Base-by-base conservation (phyloP, 2,888 invertebrate genomes). In the Diarsia dahlii region DNA sequence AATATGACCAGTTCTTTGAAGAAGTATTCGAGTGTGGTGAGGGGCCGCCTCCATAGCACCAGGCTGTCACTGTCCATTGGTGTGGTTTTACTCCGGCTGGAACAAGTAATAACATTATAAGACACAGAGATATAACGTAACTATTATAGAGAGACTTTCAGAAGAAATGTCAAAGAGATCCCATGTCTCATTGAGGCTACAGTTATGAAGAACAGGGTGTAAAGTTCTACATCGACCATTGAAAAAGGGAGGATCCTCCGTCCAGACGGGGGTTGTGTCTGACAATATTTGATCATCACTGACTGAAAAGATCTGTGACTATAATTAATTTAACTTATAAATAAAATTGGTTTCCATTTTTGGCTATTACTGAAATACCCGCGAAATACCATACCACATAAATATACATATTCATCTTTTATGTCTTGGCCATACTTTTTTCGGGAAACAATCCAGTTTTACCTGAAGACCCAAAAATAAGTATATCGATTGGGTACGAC, bases 31-130 rank as follows among this genome's bases (percentile, higher is more conserved):
- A 98, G 91, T 3, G 99, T 99, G 89, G 97, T 97, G 80, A 99
- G 88, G 13, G 99, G 99, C 89, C 97, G 97, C 91, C 98, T 97
- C 98, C 99, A 99, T 84, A 99, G 94, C 82, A 99, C 98, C 84
- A 97, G 84, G 83, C 94, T 98, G 89, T 94, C 97, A 94, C 89
- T 97, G 94, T 94, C 98, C 98, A 92, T 97, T 91, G 89, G 85
- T 60, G 84, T 87, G 20, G 75, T 74, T 90, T 95, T 95, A 78
- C 82, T 94, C 78, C 95, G 93, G 89, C 86, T 88, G 88, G 85
- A 93, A 76, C 54, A 63, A 76, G 45, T 60, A 18, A 60, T 4
- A 60, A 34, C 1, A 34, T 18, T 10, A 58, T 58, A 28, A 60
- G 60, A 18, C 3, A 18, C 18, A 39, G 39, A 28, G 28, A 28